A percentile compares a stretch with the other conserved stretches of the same genome.
These are phyloP conservation scores for Nebria salina DNA, from an alignment of 2,888 invertebrate species.

Conservation along the genomic window DNA sequence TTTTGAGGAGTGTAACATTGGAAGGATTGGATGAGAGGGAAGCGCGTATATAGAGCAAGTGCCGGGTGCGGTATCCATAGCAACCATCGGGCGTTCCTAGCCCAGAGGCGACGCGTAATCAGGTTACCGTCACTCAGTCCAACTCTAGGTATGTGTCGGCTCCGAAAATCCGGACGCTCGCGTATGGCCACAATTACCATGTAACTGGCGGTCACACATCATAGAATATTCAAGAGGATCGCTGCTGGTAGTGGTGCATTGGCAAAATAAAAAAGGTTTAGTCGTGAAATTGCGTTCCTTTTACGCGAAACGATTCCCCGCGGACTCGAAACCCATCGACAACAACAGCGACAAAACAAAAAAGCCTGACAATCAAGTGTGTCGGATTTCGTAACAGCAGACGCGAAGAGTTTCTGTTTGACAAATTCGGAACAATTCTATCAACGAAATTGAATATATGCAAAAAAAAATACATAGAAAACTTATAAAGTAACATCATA, in stretches of 20 bases:
- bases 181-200: constrained; percentile 19
- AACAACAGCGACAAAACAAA: neutral
- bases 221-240: constrained; percentile 30
- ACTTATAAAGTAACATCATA: too few relatives aligned
- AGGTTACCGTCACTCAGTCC: constrained; percentile 25
- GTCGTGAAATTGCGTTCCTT: constrained; percentile 8
- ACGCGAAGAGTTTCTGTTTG: neutral
- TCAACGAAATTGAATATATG: too few relatives aligned
- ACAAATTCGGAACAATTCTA: neutral
- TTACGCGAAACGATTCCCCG: constrained; percentile 11
- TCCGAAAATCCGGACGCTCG: constrained; percentile 2
- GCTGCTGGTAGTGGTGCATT: constrained; percentile 13
- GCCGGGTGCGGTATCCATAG: constrained; percentile 31
- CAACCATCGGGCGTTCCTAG: constrained; percentile 25
- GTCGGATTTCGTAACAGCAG: constrained; percentile 13
- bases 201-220: constrained; percentile 15
- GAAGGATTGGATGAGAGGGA: constrained; percentile 21
- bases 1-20: constrained; percentile 3
- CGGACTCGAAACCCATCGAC: constrained; percentile 11
- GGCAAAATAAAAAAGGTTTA: neutral
- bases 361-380: constrained; percentile 13
- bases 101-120: constrained; percentile 35
- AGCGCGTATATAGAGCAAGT: constrained; percentile 13
- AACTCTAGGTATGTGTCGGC: constrained; percentile 21
- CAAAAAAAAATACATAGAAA: too few relatives aligned